A percentile compares a stretch with the other conserved stretches of the same genome.
Conservation (phyloP, 2,113 vertebrate species). For the Carollia perspicillata region DNA sequence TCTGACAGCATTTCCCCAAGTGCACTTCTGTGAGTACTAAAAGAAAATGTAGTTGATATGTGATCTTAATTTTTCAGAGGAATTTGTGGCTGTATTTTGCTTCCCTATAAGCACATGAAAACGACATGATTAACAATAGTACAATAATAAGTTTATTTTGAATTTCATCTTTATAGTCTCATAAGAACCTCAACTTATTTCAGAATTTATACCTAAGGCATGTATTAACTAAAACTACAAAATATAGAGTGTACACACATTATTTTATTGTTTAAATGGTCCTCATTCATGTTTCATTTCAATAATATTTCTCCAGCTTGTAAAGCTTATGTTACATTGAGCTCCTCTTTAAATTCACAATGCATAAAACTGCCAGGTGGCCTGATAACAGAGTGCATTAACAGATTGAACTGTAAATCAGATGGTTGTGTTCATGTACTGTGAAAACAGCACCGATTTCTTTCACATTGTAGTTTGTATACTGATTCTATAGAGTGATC, state of each 20-base stretch:
- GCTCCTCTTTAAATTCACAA: constrained; percentile 90
- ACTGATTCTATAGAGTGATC: constrained; percentile 77
- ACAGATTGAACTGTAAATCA: constrained; percentile 91
- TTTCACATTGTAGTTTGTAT: constrained; percentile 81
- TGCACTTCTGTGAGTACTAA: constrained; percentile 61
- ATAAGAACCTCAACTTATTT: constrained; percentile 78
- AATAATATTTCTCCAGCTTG: constrained; percentile 89
- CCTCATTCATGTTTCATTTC: constrained; percentile 89
- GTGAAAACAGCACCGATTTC: constrained; percentile 85
- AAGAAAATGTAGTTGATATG: constrained; percentile 59
- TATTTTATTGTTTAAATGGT: constrained; percentile 89
- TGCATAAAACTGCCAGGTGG: constrained; percentile 90
- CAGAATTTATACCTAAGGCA: constrained; percentile 79
- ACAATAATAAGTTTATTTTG: constrained; percentile 71
- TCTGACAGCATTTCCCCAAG: constrained; percentile 69
- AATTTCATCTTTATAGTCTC: constrained; percentile 68
- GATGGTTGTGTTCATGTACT: constrained; percentile 84
- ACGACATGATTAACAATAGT: constrained; percentile 49
- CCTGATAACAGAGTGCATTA: constrained; percentile 89
- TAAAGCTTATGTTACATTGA: constrained; percentile 89
- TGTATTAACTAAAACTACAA: constrained; percentile 83
- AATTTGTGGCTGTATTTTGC: constrained; percentile 49
- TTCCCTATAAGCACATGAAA: constrained; percentile 62
- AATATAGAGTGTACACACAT: constrained; percentile 84
- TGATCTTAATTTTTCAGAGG: constrained; percentile 43